A percentile compares a stretch with the other conserved stretches of the same genome.
These are phyloP conservation scores for Brenthis daphne DNA, from an alignment of 2,888 invertebrate genomes.

Conservation along the genomic window DNA sequence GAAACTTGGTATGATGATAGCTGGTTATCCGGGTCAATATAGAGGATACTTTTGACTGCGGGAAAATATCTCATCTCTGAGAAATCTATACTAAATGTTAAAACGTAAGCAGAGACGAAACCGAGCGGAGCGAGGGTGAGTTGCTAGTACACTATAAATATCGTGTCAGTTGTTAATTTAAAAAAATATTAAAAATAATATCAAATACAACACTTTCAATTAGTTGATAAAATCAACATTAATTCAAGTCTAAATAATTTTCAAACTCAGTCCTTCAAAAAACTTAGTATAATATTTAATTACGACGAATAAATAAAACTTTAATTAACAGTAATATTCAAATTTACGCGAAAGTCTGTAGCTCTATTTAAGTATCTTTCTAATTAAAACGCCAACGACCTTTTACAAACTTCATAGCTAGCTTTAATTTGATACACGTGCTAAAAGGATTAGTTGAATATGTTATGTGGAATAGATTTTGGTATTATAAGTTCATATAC, in stretches of 20 bases:
- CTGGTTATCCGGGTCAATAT: no score
- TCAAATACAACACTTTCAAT: neutral
- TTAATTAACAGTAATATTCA: conserved; percentile 36
- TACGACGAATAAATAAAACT: conserved; percentile 25
- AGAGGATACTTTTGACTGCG: no score
- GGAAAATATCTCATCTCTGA: no score
- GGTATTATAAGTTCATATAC: neutral
- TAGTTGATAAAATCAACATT: neutral
- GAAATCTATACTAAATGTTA: no score
- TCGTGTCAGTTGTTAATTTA: neutral
- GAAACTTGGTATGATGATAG: no score
- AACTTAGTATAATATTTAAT: conserved; percentile 23
- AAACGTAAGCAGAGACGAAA: no score
- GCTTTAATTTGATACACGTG: conserved; percentile 35
- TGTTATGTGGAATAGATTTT: conserved; percentile 12
- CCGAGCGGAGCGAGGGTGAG: no score
- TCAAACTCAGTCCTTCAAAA: conserved; percentile 5
- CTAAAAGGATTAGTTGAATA: conserved; percentile 27
- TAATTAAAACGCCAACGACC: conserved; percentile 37
- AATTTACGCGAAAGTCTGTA: conserved; percentile 32
- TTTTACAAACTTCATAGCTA: conserved; percentile 35
- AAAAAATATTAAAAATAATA: neutral
- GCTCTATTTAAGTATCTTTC: conserved; percentile 35
- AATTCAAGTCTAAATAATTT: conserved; percentile 5
- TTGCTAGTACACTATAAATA: no score